Conservation (phyloP, 2,888 invertebrate genomes). For the Blastobasis lacticolella region DNA sequence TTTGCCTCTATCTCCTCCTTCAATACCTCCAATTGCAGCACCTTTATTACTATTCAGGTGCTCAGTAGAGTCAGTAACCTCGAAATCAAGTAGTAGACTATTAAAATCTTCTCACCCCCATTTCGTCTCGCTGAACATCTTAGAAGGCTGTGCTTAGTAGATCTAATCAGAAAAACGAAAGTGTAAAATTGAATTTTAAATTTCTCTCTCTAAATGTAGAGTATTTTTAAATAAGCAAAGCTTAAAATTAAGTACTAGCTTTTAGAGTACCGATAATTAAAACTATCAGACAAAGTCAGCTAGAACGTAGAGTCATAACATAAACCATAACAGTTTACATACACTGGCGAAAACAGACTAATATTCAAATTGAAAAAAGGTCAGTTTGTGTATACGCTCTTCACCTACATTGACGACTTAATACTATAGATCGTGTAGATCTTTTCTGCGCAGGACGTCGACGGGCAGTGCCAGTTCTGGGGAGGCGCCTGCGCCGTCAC, state of each 20-base stretch:
- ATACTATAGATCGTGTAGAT: conserved; percentile 68
- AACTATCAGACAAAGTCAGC: conserved; percentile 13
- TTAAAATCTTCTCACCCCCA: conserved; percentile 37
- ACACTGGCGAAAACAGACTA: conserved; percentile 28
- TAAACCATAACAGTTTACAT: conserved; percentile 35
- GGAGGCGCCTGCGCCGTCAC: conserved; percentile 65
- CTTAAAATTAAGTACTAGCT: no score
- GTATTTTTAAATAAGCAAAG: not conserved
- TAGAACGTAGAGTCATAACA: conserved; percentile 37
- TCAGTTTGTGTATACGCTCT: conserved; percentile 45
- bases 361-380: conserved; percentile 2
- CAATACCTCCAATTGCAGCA: not conserved
- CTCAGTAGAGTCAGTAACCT: no score
- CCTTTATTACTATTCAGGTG: no score
- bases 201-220: conserved; percentile 1
- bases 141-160: conserved; percentile 22
- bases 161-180: not conserved
- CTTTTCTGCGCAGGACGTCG: conserved; percentile 70
- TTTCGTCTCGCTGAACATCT: conserved; percentile 58
- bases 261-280: no score
- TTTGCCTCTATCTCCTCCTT: not conserved
- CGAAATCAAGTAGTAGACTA: not conserved
- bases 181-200: conserved; percentile 6
- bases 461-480: conserved; percentile 67
- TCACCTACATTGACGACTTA: conserved; percentile 57